Conservation (phyloP, 92 coral and sea anemone genomes). For the Porites cylindrica region DNA sequence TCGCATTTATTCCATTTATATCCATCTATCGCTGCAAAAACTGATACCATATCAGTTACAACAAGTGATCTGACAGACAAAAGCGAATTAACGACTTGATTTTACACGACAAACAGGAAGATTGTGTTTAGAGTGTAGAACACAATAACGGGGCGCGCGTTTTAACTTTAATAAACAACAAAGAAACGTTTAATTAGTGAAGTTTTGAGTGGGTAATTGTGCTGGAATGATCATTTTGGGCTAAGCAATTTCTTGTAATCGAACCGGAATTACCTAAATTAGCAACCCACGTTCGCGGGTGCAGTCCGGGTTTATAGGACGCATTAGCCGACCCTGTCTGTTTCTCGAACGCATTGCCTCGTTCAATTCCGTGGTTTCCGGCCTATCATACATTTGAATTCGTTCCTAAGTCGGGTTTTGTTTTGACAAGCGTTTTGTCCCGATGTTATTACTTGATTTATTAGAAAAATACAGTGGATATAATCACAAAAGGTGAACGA, state of each 20-base stretch:
- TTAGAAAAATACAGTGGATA: conserved; percentile 74
- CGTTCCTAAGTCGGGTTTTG: conserved; percentile 76
- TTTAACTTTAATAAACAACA: conserved; percentile 84
- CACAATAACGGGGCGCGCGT: conserved; percentile 65
- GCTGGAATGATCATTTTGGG: conserved; percentile 29
- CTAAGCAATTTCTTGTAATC: conserved; percentile 16
- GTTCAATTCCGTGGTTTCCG: conserved; percentile 83
- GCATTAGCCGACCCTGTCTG: conserved; percentile 25
- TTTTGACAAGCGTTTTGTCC: conserved; percentile 88
- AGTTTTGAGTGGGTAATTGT: conserved; percentile 66
- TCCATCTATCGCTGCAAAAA: conserved; percentile 6
- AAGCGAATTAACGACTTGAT: not conserved
- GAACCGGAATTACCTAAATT: conserved; percentile 49
- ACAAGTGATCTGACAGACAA: not conserved
- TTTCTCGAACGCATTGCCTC: conserved; percentile 28
- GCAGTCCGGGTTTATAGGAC: conserved; percentile 21
- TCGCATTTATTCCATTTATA: not conserved
- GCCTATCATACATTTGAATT: conserved; percentile 72
- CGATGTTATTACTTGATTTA: conserved; percentile 81
- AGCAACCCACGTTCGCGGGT: conserved; percentile 10
- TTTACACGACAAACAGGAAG: conserved; percentile 10
- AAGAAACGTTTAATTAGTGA: conserved; percentile 85
- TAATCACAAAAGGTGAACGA: conserved; percentile 61
- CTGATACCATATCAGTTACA: conserved; percentile 12
- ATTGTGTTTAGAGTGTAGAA: not conserved